Base-by-base conservation (phyloP, 2,888 invertebrate species). In the Aelia acuminata region DNA sequence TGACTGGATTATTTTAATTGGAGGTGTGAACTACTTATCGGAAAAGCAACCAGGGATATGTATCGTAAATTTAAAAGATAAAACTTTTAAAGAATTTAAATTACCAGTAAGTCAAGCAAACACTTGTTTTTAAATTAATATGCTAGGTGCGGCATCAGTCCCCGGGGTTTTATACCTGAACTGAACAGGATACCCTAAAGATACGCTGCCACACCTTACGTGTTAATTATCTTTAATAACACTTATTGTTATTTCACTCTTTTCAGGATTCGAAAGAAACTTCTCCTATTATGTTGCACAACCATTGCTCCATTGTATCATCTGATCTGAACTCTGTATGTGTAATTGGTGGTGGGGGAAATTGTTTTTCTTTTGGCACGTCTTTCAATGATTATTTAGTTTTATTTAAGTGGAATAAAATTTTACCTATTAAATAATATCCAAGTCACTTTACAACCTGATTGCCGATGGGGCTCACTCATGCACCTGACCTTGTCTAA, bases 361-460 rank as follows among this genome's bases (percentile, higher is more conserved):
- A 93, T 90, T 93, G 93, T 90, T 93, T 93, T 91, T 93, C 93
- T 50, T 93, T 93, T 91, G 93, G 93, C 48, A 93, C 93, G 22
- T 92, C 92, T 90, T 91, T 93, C 85, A 93, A 93, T 50, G 57
- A 84, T 18, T 31, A 80, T 35, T 20, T 84, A 43, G 26, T 87
- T 75, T 43, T 39, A 86, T 86, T 88, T n/a, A 3, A 80, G 7
- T 80, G 39, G 22, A 20, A 80, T 47, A 80, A 35, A 47, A 22
- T 80, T 80, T 80, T n/a, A 80, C 43, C 20, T 11, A 7, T 20
- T 18, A 1, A 22, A 39, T 80, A 43, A 13, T 80, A 22, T 57
- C 20, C 7, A 11, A 10, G 47, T 47, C 7, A n/a, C n/a, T n/a
- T n/a, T n/a, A n/a, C n/a, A n/a, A n/a, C n/a, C n/a, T n/a, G n/a